A percentile compares a stretch with the other conserved stretches of the same genome.
Evolutionary conservation across 1,140 invertebrate species (phyloP).

Genomic region (Planococcus citri): DNA sequence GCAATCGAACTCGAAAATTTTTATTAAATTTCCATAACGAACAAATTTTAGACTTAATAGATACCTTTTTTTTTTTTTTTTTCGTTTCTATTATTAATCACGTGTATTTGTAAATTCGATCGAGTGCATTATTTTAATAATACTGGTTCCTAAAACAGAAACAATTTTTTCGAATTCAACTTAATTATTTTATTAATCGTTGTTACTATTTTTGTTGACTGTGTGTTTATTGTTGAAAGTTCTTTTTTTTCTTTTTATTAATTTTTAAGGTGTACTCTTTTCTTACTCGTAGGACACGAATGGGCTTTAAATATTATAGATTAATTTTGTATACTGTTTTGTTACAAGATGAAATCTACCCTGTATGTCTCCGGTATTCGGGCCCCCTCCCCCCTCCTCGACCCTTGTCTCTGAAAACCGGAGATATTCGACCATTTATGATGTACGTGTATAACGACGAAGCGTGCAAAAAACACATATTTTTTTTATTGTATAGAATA

Average conservation of each 20-base stretch:
- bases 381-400: too few species aligned
- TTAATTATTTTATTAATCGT: not conserved
- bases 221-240: slow-evolving; percentile 2
- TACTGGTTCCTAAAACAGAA: not conserved
- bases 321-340: not conserved
- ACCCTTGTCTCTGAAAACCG: too few species aligned
- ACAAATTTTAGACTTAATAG: too few species aligned
- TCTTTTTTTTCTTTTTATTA: not conserved
- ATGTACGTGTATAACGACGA: too few species aligned
- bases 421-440: too few species aligned
- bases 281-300: not conserved
- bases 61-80: too few species aligned
- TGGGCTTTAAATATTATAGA: not conserved
- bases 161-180: not conserved
- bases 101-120: not conserved
- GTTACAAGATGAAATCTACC: too few species aligned
- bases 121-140: not conserved
- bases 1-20: too few species aligned
- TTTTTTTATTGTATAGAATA: not conserved
- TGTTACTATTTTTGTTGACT: not conserved
- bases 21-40: too few species aligned
- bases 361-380: too few species aligned
- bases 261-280: not conserved
- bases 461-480: too few species aligned
- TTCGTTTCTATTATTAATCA: too few species aligned